Evolutionary conservation across 2,797 vertebrate genomes (phyloP).

Genomic region (Oryzias sinensis): DNA sequence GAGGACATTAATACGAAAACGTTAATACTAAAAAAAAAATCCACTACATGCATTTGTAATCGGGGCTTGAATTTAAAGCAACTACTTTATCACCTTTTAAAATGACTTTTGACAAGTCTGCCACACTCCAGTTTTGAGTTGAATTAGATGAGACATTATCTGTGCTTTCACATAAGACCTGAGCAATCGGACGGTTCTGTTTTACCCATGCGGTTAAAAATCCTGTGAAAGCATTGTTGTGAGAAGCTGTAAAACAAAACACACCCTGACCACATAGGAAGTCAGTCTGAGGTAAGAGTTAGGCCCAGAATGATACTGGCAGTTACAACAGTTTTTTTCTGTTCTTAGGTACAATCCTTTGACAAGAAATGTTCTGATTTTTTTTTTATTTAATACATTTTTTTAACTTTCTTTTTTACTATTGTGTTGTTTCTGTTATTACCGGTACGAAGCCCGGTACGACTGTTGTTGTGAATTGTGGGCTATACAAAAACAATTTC

Average conservation of each 20-base stretch:
- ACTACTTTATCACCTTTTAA: slow-evolving; percentile 10
- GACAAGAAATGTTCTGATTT: slow-evolving; percentile 31
- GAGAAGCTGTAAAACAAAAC: slow-evolving; percentile 55
- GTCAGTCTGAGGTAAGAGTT: slow-evolving; percentile 67
- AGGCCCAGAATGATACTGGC: slow-evolving; percentile 58
- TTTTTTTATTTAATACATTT: background rate
- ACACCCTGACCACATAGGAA: slow-evolving; percentile 69
- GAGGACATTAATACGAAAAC: slow-evolving; percentile 3
- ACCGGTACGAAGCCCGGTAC: too few relatives aligned
- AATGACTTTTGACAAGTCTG: background rate
- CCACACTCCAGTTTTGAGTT: slow-evolving; percentile 17
- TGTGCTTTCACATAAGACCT: slow-evolving; percentile 7
- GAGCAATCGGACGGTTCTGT: slow-evolving; percentile 31
- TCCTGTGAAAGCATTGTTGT: slow-evolving; percentile 42
- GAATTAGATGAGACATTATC: slow-evolving; percentile 34
- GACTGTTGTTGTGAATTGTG: background rate
- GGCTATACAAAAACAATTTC: slow-evolving; percentile 12
- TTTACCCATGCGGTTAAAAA: slow-evolving; percentile 50
- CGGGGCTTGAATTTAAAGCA: slow-evolving; percentile 19
- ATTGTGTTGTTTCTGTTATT: slow-evolving; percentile 6
- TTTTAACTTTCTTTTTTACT: background rate
- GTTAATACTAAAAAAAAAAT: slow-evolving; percentile 14
- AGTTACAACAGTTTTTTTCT: slow-evolving; percentile 60
- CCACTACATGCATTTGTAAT: slow-evolving; percentile 15
- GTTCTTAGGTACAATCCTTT: slow-evolving; percentile 48